Conservation (phyloP, 2,113 vertebrate genomes). For the Sigmodon hispidus region DNA sequence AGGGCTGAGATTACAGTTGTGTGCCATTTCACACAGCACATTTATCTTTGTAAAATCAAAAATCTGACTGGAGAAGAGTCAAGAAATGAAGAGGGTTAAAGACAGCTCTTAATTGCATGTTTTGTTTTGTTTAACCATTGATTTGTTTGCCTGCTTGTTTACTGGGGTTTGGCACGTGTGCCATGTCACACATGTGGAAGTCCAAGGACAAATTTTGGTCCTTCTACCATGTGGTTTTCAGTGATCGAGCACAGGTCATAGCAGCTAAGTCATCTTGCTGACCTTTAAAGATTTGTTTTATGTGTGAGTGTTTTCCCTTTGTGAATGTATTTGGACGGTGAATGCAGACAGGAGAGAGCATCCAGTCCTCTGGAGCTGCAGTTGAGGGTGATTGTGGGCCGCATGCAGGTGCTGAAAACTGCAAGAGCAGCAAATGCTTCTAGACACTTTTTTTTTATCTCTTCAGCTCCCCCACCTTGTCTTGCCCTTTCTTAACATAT, state of each 20-base stretch:
- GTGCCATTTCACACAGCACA: not conserved
- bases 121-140: not conserved
- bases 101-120: not conserved
- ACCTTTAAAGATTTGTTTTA: not conserved
- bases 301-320: not conserved
- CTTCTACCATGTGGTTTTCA: not conserved
- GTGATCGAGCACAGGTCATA: not conserved
- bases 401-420: not conserved
- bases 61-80: not conserved
- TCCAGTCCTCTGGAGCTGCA: not conserved
- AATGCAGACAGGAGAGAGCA: not conserved
- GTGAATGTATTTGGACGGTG: not conserved
- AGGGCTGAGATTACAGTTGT: not conserved
- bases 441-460: not conserved
- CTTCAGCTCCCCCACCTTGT: not conserved
- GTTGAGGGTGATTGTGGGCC: not conserved
- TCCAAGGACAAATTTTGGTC: not conserved
- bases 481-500: not conserved
- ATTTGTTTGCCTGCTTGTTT: not conserved
- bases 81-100: not conserved
- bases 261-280: not conserved
- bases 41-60: constrained; percentile 42
- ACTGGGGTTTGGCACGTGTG: not conserved
- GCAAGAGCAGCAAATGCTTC: not conserved
- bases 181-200: not conserved